These are phyloP conservation scores for Atherix ibis DNA, from an alignment of 2,888 invertebrate species.

Conservation along the genomic window DNA sequence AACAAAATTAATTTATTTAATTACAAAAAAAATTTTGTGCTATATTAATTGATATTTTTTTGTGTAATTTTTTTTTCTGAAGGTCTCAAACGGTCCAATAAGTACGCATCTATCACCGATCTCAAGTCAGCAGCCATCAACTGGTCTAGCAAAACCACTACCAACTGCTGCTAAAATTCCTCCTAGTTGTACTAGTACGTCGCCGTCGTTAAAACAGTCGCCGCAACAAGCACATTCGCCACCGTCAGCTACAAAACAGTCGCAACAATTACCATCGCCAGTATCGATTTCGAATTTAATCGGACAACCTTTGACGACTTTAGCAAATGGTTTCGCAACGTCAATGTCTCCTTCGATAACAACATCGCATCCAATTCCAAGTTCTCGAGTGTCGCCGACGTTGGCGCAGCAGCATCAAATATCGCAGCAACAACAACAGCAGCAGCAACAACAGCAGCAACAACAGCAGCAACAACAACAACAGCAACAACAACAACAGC, in stretches of 20 bases:
- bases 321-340: slow-evolving; percentile 20
- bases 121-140: slow-evolving; percentile 30
- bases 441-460: slow-evolving; percentile 35
- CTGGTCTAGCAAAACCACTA: slow-evolving; percentile 23
- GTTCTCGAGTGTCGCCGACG: slow-evolving; percentile 15
- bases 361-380: slow-evolving; percentile 19
- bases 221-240: slow-evolving; percentile 11
- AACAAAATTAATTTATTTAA: too few relatives aligned
- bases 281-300: slow-evolving; percentile 17
- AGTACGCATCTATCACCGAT: slow-evolving; percentile 21
- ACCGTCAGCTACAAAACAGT: slow-evolving; percentile 9
- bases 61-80: slow-evolving; percentile 15
- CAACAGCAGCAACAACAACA: slow-evolving; percentile 34
- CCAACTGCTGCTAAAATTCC: slow-evolving; percentile 20
- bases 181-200: slow-evolving; percentile 16
- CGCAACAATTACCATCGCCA: slow-evolving; percentile 11
- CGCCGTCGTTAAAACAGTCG: slow-evolving; percentile 10
- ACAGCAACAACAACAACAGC: slow-evolving; percentile 9
- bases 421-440: slow-evolving; percentile 29
- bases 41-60: too few relatives aligned
- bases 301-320: slow-evolving; percentile 19
- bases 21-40: too few relatives aligned
- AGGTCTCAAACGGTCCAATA: slow-evolving; percentile 25
- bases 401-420: slow-evolving; percentile 13
- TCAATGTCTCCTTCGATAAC: slow-evolving; percentile 19